phyloP scores from a whole-genome alignment of 2,113 vertebrate genomes.

The Pitta sordida region DNA sequence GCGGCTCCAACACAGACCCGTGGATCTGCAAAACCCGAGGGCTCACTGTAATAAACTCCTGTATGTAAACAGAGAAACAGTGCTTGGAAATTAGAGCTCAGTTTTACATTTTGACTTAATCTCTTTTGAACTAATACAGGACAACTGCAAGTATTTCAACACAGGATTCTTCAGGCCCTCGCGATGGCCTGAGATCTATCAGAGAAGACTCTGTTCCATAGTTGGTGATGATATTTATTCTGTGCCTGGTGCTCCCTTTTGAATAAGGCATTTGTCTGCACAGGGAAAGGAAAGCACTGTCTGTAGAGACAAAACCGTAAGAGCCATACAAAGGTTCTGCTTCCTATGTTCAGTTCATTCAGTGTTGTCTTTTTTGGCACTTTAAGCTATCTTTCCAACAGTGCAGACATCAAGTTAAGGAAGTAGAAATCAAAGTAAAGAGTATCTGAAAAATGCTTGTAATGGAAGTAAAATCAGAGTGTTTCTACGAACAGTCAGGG shows the following conservation, averaged over 20 bases:
- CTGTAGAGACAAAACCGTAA: background rate
- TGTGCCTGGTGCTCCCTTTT: background rate
- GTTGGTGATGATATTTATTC: constrained; percentile 1
- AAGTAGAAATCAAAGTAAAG: background rate
- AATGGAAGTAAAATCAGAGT: background rate
- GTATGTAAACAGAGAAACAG: background rate
- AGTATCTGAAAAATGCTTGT: background rate
- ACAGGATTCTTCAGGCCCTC: background rate
- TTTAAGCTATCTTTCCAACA: background rate
- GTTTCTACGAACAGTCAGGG: background rate
- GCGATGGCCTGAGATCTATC: background rate
- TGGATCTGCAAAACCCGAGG: no score
- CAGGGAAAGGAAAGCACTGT: background rate
- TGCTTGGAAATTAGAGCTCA: background rate
- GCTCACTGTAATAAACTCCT: no score
- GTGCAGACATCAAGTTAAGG: background rate
- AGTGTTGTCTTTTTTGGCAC: constrained; percentile 13
- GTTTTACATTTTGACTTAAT: background rate
- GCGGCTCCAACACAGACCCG: no score
- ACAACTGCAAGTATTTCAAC: background rate
- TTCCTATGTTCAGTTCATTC: background rate
- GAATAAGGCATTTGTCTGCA: background rate
- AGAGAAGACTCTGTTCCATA: background rate
- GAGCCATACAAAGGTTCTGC: background rate
- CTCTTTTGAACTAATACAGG: background rate